Conservation (phyloP, 2,113 vertebrate genomes). For the Tretioscincus oriximinensis region DNA sequence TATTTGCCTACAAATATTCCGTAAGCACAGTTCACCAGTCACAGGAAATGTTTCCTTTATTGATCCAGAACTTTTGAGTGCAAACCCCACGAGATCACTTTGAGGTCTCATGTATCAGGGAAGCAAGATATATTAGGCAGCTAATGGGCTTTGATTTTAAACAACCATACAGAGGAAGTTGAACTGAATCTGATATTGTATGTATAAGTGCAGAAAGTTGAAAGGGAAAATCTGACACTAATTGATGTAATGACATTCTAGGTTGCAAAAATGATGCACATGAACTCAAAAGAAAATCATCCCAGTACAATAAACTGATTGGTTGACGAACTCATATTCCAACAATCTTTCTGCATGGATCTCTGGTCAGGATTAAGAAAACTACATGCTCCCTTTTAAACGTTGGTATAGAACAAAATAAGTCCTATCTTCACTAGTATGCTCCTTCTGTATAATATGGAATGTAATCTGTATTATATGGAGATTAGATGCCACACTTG, state of each 20-base stretch:
- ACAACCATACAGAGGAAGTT: conserved; percentile 7
- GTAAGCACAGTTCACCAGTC: neutral
- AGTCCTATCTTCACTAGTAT: too few relatives aligned
- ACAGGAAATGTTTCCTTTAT: neutral
- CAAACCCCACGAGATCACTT: neutral
- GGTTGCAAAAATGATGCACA: neutral
- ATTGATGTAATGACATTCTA: neutral
- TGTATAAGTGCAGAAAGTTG: neutral
- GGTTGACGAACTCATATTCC: neutral
- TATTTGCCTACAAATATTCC: neutral
- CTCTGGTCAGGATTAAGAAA: too few relatives aligned
- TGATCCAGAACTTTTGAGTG: neutral
- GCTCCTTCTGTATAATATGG: too few relatives aligned
- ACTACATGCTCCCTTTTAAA: too few relatives aligned
- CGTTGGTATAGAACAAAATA: too few relatives aligned
- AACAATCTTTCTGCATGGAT: neutral
- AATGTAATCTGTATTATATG: too few relatives aligned
- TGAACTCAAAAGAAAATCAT: neutral
- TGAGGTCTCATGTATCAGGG: conserved; percentile 6
- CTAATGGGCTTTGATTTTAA: conserved; percentile 22
- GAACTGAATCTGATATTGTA: conserved; percentile 10
- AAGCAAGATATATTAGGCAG: conserved; percentile 20
- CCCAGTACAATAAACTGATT: too few relatives aligned
- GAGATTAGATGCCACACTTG: too few relatives aligned
- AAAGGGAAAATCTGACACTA: neutral